Base-by-base conservation (phyloP, 1,140 invertebrate genomes). In the Drosophila ambigua region DNA sequence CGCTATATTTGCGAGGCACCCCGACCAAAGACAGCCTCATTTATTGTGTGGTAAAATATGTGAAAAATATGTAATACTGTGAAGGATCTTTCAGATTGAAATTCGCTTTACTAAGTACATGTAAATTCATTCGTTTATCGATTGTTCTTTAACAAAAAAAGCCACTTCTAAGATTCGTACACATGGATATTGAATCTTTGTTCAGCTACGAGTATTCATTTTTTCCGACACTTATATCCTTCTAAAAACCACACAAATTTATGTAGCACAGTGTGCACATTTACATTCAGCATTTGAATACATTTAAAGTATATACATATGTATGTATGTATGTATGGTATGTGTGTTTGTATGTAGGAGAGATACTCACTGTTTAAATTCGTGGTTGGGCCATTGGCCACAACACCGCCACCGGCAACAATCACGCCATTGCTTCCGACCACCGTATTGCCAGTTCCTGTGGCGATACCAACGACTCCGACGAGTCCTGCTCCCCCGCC, bases 1-100 rank as follows among this genome's bases (percentile, higher is more conserved):
- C 4, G 57, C 26, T 11, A 92, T 83, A 92, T 95, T 93, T 46
- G 93, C 90, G 0, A 94, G 95, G 8, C 82, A 58, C 6, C 94
- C 93, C 8, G 93, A 71, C 31, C 94, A 93, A 1, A 94, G 94
- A 60, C 94, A 93, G 52, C 93, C 90, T 65, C 92, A 92, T 93
- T 94, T 69, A 20, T 58, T 4, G 13, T 48, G 1, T 66, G 53
- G 53, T 55, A 9, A 24, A 24, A 2, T 2, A 2, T 24, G 23
- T 24, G n/a, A 24, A 24, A 24, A 24, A 24, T 24, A 24, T 24
- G 4, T 24, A 24, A 24, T 3, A 24, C 23, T 24, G 2, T 24
- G 23, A 16, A 16, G 16, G 16, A 16, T 16, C 16, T 16, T 16
- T 16, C 16, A 16, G 16, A 16, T 16, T 20, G 20, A 20, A 20